Conservation (phyloP, 2,113 vertebrate genomes). For the Notechis scutatus region DNA sequence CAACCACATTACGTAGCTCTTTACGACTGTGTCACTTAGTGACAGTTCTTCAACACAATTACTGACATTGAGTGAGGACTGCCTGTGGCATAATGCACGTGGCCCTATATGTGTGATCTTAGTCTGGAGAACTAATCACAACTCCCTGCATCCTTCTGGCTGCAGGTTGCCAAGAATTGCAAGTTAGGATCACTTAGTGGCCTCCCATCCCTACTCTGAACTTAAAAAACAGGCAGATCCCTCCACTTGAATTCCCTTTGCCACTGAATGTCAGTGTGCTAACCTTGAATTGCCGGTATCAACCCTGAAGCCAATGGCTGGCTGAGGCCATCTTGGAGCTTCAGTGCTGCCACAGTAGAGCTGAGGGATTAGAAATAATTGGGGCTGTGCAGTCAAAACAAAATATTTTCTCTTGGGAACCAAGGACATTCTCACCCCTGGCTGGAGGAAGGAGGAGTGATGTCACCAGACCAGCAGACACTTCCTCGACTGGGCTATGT, state of each 20-base stretch:
- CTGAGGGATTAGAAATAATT: too few relatives aligned
- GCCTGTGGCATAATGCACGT: background rate
- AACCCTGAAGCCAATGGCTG: too few relatives aligned
- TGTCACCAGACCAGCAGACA: too few relatives aligned
- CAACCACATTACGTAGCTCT: background rate
- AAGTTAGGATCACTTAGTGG: background rate
- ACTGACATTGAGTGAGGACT: background rate
- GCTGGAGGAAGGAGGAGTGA: too few relatives aligned
- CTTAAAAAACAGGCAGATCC: background rate
- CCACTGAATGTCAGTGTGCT: background rate
- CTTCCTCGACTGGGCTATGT: too few relatives aligned
- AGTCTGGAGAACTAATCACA: background rate
- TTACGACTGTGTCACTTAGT: background rate
- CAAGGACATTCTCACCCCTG: too few relatives aligned
- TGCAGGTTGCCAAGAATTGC: background rate
- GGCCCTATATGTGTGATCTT: background rate
- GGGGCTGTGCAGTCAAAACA: too few relatives aligned
- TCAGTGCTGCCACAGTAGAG: too few relatives aligned
- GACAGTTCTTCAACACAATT: background rate
- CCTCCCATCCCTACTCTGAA: background rate
- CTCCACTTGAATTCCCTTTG: background rate
- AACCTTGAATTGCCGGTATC: background rate
- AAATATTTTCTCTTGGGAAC: too few relatives aligned
- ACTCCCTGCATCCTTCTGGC: background rate
- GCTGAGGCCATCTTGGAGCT: too few relatives aligned